These are phyloP conservation scores for Amphiprion clarkii DNA, from an alignment of 2,797 vertebrate species.

Conservation along the genomic window DNA sequence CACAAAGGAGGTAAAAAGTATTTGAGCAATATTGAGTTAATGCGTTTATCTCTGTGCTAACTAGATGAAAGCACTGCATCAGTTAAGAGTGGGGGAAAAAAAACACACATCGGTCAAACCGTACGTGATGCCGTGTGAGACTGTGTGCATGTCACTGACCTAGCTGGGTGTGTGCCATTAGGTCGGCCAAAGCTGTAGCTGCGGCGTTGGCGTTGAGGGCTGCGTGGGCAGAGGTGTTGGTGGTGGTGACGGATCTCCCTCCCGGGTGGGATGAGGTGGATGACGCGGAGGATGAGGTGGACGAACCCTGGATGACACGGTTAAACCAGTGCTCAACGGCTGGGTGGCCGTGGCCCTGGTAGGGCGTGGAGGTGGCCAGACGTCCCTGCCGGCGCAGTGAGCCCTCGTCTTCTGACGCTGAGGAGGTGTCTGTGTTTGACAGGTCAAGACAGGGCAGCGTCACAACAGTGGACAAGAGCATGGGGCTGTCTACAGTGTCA, in stretches of 20 bases:
- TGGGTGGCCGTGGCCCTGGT: slow-evolving; percentile 92
- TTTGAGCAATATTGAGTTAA: background rate
- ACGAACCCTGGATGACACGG: slow-evolving; percentile 95
- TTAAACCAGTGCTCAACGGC: slow-evolving; percentile 95
- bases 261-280: slow-evolving; percentile 97
- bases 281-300: slow-evolving; percentile 97
- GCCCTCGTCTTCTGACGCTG: slow-evolving; percentile 98
- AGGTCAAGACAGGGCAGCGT: slow-evolving; percentile 76
- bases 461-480: slow-evolving; percentile 61
- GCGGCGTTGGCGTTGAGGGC: slow-evolving; percentile 89
- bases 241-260: slow-evolving; percentile 88
- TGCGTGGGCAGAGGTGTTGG: slow-evolving; percentile 88
- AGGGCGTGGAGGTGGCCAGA: slow-evolving; percentile 90
- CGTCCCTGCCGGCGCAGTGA: slow-evolving; percentile 92
- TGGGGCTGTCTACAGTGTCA: slow-evolving; percentile 31
- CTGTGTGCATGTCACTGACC: slow-evolving; percentile 87
- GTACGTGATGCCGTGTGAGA: slow-evolving; percentile 23
- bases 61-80: background rate
- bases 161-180: slow-evolving; percentile 93
- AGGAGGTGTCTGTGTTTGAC: slow-evolving; percentile 94
- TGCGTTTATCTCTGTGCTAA: background rate
- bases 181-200: slow-evolving; percentile 90
- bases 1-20: background rate
- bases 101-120: background rate
- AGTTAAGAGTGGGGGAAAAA: slow-evolving; percentile 7